phyloP scores from a whole-genome alignment of 2,888 invertebrate species.

The Amiota mariae region DNA sequence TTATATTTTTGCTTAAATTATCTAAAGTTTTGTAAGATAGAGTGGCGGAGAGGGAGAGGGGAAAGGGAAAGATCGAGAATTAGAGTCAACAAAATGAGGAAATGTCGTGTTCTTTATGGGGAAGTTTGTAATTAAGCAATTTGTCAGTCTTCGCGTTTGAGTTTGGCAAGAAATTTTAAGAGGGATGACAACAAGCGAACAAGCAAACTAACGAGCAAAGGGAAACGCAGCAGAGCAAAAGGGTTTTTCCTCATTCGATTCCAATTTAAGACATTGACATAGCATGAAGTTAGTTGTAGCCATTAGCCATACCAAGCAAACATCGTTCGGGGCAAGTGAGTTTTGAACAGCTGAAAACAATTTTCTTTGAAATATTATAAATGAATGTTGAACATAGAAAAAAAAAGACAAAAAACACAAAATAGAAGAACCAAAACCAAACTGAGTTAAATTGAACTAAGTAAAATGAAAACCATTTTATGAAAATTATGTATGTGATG shows the following conservation, averaged over 20 bases:
- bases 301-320: too few relatives aligned
- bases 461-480: constrained; percentile 14
- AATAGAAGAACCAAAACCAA: neutral
- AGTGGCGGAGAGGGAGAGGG: constrained; percentile 28
- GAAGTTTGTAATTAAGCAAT: constrained; percentile 62
- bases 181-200: neutral
- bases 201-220: neutral
- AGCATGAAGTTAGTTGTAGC: too few relatives aligned
- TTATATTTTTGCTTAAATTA: neutral
- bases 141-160: constrained; percentile 42
- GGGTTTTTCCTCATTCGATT: constrained; percentile 14
- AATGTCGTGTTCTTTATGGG: constrained; percentile 37
- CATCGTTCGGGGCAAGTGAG: neutral
- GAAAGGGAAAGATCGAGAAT: constrained; percentile 10
- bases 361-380: constrained; percentile 16
- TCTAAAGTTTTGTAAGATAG: constrained; percentile 27
- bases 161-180: neutral
- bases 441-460: constrained; percentile 9
- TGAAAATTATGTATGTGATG: constrained; percentile 18
- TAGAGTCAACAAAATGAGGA: constrained; percentile 31
- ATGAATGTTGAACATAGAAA: constrained; percentile 5
- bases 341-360: constrained; percentile 22
- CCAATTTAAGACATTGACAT: neutral
- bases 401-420: neutral
- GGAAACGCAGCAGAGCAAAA: neutral